Conservation (phyloP, 2,797 vertebrate genomes). For the Peromyscus eremicus region DNA sequence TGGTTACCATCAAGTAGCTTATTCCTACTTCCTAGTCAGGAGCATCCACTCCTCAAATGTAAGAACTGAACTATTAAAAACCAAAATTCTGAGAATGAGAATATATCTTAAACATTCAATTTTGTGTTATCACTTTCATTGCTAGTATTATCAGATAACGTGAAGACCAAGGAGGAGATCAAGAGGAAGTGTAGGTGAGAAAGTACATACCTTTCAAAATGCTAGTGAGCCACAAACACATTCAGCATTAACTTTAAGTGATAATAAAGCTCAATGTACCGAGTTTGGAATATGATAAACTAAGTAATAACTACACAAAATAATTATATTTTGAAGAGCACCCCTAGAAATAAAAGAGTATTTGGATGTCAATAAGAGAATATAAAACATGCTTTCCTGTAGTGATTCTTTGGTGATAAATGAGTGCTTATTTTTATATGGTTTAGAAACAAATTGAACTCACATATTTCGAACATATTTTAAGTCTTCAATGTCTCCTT, state of each 20-base stretch:
- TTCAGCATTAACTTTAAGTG: neutral
- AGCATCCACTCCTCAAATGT: neutral
- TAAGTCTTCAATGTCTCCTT: conserved; percentile 12
- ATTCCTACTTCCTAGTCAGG: neutral
- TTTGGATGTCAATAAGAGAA: neutral
- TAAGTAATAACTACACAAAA: neutral
- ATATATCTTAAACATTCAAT: neutral
- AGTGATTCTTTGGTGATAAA: neutral
- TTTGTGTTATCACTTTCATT: neutral
- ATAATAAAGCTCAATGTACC: neutral
- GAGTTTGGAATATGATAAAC: neutral
- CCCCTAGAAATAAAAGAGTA: conserved; percentile 27
- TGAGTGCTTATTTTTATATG: neutral
- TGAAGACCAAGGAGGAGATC: neutral
- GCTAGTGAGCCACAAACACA: neutral
- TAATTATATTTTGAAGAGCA: neutral
- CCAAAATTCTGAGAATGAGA: neutral
- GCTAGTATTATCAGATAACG: neutral
- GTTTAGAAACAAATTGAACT: conserved; percentile 31
- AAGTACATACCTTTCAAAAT: neutral
- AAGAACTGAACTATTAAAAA: neutral
- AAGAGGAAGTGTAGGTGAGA: neutral
- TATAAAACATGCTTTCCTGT: neutral
- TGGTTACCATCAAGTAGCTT: neutral
- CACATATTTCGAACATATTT: conserved; percentile 21